A percentile compares a stretch with the other conserved stretches of the same genome.
Conservation (phyloP, 2,113 vertebrate species). For the Nettapus auritus region DNA sequence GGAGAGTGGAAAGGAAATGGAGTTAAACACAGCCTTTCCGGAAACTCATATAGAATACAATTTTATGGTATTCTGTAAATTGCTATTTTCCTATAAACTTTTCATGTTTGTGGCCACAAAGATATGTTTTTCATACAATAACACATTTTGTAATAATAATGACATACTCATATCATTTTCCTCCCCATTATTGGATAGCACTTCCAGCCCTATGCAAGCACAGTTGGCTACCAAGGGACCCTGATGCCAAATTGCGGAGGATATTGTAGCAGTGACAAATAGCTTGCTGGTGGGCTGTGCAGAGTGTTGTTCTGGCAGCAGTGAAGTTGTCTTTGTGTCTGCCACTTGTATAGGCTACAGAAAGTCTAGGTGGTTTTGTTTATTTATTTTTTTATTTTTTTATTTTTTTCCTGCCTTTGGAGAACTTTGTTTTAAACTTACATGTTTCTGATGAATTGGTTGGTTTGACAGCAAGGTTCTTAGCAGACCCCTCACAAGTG, state of each 20-base stretch:
- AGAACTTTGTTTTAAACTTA: constrained; percentile 72
- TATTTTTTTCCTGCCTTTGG: background rate
- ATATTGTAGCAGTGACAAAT: constrained; percentile 82
- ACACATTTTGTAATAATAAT: constrained; percentile 71
- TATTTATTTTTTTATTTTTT: too few species aligned
- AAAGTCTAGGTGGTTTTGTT: constrained; percentile 75
- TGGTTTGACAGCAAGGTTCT: constrained; percentile 63
- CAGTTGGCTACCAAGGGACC: constrained; percentile 78
- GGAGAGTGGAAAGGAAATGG: background rate
- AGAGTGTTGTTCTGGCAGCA: constrained; percentile 80
- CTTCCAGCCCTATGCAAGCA: constrained; percentile 64
- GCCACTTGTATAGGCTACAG: constrained; percentile 78
- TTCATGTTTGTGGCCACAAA: constrained; percentile 67
- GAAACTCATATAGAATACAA: background rate
- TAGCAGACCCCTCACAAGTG: constrained; percentile 63
- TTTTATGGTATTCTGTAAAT: constrained; percentile 38
- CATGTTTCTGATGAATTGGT: constrained; percentile 69
- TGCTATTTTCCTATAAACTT: constrained; percentile 15
- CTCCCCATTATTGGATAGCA: constrained; percentile 56
- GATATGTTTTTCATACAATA: constrained; percentile 69
- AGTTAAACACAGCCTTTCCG: background rate
- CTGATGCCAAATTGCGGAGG: constrained; percentile 78
- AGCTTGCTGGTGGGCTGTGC: constrained; percentile 75
- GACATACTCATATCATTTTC: constrained; percentile 67
- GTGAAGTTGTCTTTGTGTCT: constrained; percentile 80